These are phyloP conservation scores for Lophius americanus DNA, from an alignment of 2,797 vertebrate genomes.

Conservation along the genomic window DNA sequence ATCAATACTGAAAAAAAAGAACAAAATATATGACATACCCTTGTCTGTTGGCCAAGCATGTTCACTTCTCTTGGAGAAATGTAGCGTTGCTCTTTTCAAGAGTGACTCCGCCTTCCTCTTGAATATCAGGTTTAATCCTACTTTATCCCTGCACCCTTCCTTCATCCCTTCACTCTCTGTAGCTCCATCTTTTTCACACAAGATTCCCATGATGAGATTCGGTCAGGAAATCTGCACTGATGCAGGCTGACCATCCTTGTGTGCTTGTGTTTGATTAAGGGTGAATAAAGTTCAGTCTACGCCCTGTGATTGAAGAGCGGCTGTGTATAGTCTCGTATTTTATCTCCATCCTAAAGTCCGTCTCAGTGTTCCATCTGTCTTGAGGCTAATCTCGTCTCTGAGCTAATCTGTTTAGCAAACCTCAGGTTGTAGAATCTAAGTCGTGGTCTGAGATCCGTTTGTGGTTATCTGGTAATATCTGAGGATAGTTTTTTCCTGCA, in stretches of 20 bases:
- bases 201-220: background rate
- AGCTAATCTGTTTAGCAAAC: slow-evolving; percentile 66
- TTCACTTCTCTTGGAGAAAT: background rate
- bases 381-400: slow-evolving; percentile 59
- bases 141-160: slow-evolving; percentile 37
- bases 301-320: background rate
- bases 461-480: background rate
- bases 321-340: slow-evolving; percentile 7
- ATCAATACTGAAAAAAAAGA: background rate
- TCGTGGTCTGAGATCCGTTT: slow-evolving; percentile 38
- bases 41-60: slow-evolving; percentile 6
- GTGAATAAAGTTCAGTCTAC: background rate
- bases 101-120: slow-evolving; percentile 35
- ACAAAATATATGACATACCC: slow-evolving; percentile 41
- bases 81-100: background rate
- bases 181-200: background rate
- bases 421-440: slow-evolving; percentile 19
- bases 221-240: background rate
- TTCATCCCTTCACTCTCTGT: slow-evolving; percentile 1
- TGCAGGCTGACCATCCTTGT: background rate
- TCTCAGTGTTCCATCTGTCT: slow-evolving; percentile 60
- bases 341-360: slow-evolving; percentile 6
- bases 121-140: slow-evolving; percentile 55
- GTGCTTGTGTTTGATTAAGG: background rate
- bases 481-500: slow-evolving; percentile 4